phyloP scores from a whole-genome alignment of 2,797 vertebrate species.

The Neosalanx taihuensis region DNA sequence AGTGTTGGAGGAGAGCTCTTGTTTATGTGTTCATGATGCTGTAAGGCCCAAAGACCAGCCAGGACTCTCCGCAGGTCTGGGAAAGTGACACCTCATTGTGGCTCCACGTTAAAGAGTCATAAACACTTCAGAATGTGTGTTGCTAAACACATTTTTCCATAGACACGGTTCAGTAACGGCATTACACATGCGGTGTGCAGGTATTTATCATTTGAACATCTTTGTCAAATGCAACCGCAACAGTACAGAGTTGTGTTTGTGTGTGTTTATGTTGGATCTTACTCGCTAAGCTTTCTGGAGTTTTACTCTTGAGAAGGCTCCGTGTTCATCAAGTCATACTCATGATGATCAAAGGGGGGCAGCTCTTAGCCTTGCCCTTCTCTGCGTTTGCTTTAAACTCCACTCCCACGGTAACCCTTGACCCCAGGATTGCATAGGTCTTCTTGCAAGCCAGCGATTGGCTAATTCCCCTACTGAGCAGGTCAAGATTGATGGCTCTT shows the following conservation, averaged over 20 bases:
- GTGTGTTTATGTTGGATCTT: not conserved
- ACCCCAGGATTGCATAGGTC: constrained; percentile 36
- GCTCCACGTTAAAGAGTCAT: constrained; percentile 34
- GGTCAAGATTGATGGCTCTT: constrained; percentile 39
- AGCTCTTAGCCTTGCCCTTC: constrained; percentile 12
- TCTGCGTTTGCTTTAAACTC: constrained; percentile 34
- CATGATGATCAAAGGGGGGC: constrained; percentile 13
- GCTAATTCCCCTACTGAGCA: constrained; percentile 14
- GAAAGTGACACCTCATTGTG: constrained; percentile 29
- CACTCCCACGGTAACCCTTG: constrained; percentile 38
- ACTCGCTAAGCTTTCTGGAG: not conserved
- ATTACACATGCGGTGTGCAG: not conserved
- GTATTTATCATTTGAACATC: not conserved
- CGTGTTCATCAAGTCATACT: not conserved
- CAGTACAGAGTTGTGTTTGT: constrained; percentile 1
- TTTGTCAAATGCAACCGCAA: constrained; percentile 4
- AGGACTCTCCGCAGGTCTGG: constrained; percentile 17
- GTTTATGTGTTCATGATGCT: constrained; percentile 48
- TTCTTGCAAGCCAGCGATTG: constrained; percentile 21
- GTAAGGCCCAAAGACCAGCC: constrained; percentile 30
- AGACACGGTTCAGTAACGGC: constrained; percentile 4
- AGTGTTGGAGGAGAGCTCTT: constrained; percentile 46
- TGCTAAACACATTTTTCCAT: constrained; percentile 17
- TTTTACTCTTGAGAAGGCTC: not conserved
- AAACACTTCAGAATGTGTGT: constrained; percentile 32